Evolutionary conservation across 2,797 vertebrate species (phyloP).

Genomic region (Syncerus caffer): DNA sequence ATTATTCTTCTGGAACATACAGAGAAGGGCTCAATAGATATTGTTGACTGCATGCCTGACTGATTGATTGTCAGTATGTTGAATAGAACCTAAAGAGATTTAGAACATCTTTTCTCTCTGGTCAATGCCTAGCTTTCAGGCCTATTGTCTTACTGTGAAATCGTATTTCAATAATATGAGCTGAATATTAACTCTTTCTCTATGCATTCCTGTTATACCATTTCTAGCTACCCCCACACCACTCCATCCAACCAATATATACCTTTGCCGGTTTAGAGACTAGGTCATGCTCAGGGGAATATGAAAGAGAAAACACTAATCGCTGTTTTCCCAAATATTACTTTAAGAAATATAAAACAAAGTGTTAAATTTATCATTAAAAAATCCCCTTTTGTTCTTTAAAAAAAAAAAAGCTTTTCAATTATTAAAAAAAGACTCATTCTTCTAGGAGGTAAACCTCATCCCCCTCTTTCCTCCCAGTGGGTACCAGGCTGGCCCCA

Average conservation of each 20-base stretch:
- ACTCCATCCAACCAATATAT: background rate
- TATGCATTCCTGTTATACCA: background rate
- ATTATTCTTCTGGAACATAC: background rate
- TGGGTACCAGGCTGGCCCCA: background rate
- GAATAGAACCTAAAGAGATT: conserved; percentile 1
- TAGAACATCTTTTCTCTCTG: background rate
- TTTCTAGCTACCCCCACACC: background rate
- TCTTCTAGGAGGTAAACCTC: background rate
- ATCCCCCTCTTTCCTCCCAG: background rate
- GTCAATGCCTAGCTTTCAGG: background rate
- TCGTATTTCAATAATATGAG: conserved; percentile 23
- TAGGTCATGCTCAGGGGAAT: background rate
- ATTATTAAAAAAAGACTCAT: background rate
- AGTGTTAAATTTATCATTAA: background rate
- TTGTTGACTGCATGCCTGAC: background rate
- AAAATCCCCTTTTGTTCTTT: background rate
- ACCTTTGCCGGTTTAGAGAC: background rate
- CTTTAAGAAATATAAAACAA: background rate
- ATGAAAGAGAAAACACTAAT: background rate
- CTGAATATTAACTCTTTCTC: background rate
- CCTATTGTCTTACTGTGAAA: conserved; percentile 29
- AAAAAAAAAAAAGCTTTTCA: background rate
- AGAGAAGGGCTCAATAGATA: background rate
- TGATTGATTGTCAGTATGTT: background rate
- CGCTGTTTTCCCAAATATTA: background rate